Percentiles rank a stretch among this genome's conserved stretches.
Conservation (phyloP, 2,113 vertebrate genomes). For the Vanacampus margaritifer region DNA sequence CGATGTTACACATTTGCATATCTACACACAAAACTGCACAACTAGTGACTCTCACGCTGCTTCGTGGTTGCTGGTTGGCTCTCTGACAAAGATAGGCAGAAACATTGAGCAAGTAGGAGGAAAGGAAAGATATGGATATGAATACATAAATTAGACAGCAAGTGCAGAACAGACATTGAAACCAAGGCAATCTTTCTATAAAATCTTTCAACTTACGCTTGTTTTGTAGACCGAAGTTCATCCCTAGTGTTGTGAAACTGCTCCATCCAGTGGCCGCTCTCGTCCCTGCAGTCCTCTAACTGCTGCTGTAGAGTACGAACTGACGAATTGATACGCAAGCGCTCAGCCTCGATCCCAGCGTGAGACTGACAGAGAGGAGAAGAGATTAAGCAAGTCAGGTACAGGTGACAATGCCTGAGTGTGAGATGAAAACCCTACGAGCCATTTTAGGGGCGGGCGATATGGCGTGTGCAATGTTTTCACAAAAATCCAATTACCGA, state of each 20-base stretch:
- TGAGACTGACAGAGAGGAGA: conserved; percentile 73
- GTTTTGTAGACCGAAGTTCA: conserved; percentile 81
- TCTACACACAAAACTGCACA: conserved; percentile 41
- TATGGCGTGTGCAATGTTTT: background rate
- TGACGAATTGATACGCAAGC: conserved; percentile 77
- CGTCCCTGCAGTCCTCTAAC: conserved; percentile 86
- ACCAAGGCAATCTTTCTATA: background rate
- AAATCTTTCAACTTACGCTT: conserved; percentile 76
- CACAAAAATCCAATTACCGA: no score
- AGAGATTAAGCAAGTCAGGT: background rate
- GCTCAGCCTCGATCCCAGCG: conserved; percentile 81
- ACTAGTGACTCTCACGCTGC: conserved; percentile 57
- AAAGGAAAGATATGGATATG: conserved; percentile 36
- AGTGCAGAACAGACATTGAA: background rate
- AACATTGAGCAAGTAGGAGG: conserved; percentile 30
- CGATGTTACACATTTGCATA: conserved; percentile 21
- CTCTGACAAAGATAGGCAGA: conserved; percentile 51
- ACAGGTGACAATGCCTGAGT: background rate
- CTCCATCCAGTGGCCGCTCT: conserved; percentile 87
- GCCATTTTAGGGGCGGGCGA: background rate
- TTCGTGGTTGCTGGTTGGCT: conserved; percentile 39
- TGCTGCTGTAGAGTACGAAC: conserved; percentile 84
- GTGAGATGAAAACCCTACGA: background rate
- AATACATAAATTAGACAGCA: conserved; percentile 20
- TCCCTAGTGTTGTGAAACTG: conserved; percentile 88